These are phyloP conservation scores for Ursus arctos DNA, from an alignment of 2,113 vertebrate genomes.

Conservation along the genomic window DNA sequence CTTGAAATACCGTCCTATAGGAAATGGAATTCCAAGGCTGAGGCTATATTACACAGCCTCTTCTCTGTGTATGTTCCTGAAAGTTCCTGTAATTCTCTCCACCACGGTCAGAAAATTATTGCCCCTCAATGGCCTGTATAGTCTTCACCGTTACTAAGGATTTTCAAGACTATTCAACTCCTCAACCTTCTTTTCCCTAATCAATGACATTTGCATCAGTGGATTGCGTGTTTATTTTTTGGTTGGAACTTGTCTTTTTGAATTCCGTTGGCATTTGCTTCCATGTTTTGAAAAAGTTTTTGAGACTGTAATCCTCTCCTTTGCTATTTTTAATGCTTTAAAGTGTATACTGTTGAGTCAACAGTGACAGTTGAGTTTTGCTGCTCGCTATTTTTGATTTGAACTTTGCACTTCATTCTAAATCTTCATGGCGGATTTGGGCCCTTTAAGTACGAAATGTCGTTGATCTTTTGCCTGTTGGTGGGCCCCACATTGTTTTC, in stretches of 20 bases:
- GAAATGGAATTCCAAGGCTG: not conserved
- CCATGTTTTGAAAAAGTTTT: not conserved
- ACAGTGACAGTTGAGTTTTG: not conserved
- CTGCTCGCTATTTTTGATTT: not conserved
- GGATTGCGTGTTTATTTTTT: not conserved
- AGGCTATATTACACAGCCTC: not conserved
- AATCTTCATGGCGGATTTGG: not conserved
- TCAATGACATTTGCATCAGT: not conserved
- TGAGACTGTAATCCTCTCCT: not conserved
- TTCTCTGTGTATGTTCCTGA: not conserved
- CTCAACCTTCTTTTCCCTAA: not conserved
- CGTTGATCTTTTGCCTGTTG: not conserved
- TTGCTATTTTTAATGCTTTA: slow-evolving; percentile 43
- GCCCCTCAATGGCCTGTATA: too few relatives aligned
- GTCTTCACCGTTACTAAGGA: not conserved
- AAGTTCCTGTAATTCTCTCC: not conserved
- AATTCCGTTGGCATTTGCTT: slow-evolving; percentile 6
- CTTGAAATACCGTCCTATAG: not conserved
- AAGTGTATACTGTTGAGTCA: not conserved
- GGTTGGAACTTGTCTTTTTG: slow-evolving; percentile 13
- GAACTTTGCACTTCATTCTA: slow-evolving; percentile 45
- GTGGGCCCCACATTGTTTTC: not conserved
- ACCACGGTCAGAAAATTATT: not conserved
- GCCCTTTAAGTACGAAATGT: not conserved
- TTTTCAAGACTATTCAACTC: not conserved